Evolutionary conservation across 2,113 vertebrate genomes (phyloP), one percentile per base, ranked within the genome.

Genomic region (Asarcornis scutulata): DNA sequence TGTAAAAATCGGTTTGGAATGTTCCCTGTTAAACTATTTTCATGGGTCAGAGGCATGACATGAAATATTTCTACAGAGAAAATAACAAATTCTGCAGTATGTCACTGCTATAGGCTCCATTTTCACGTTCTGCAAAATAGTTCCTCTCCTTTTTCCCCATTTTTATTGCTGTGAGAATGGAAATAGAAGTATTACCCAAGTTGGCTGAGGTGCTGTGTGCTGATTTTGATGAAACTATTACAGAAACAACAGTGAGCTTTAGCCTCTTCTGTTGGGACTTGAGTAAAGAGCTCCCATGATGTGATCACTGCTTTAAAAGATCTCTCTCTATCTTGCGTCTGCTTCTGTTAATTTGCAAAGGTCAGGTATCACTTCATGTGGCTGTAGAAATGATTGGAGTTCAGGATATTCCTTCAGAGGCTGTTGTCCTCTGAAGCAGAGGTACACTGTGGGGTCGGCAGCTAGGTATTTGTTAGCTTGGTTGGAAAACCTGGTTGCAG

Each of bases 21-120:
- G 84, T 95, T 96, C 42, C 48, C 67, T 72, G 80, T 94, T 96
- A 91, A 93, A 94, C 64, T 91, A 25, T 92, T 87, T 95, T 93
- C 89, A 92, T 2, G 75, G 94, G 91, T 94, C 92, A 96, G 78
- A 83, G 80, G 86, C 92, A 84, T 84, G 83, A 86, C 14, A 58
- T 94, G 95, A 82, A 91, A 92, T 84, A 94, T 86, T 84, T 93
- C 83, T 90, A 69, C 69, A 53, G 90, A 86, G 93, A 84, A 95
- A 96, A 95, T 96, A 64, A 83, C 26, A 50, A 89, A 56, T 87
- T 72, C 52, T 83, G 38, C 69, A 86, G 81, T 66, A 91, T 13
- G 55, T 94, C 91, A 68, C 71, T 76, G 80, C 73, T 86, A 38
- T 29, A 34, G 88, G 83, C 68, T 92, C 68, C 44, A 58, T 93